Conservation (phyloP, 2,888 invertebrate genomes). For the Mythimna impura region DNA sequence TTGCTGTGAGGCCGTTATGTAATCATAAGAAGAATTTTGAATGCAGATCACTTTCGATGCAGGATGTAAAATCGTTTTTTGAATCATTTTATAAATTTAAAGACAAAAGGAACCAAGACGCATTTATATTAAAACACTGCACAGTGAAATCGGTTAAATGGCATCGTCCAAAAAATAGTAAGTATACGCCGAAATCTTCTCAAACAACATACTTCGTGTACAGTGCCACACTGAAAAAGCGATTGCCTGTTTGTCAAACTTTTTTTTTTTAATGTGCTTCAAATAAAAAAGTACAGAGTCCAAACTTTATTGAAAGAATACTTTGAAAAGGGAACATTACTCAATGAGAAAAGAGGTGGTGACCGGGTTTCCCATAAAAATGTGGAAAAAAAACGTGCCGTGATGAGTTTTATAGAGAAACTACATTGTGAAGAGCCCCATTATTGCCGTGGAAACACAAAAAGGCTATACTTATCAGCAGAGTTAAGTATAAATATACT, state of each 20-base stretch:
- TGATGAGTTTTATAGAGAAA: slow-evolving; percentile 15
- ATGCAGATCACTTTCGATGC: not conserved
- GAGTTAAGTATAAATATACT: slow-evolving; percentile 7
- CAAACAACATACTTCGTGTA: slow-evolving; percentile 14
- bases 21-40: too few species aligned
- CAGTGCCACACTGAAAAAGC: slow-evolving; percentile 1
- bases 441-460: slow-evolving; percentile 17
- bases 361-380: slow-evolving; percentile 5
- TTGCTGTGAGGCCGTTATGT: too few species aligned
- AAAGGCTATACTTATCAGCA: slow-evolving; percentile 7
- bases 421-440: slow-evolving; percentile 18
- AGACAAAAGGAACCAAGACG: slow-evolving; percentile 7
- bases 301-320: slow-evolving; percentile 8
- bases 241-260: too few species aligned
- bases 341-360: slow-evolving; percentile 4
- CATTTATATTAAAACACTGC: slow-evolving; percentile 13
- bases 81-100: slow-evolving; percentile 13
- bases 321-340: slow-evolving; percentile 4
- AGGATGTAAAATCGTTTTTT: slow-evolving; percentile 13
- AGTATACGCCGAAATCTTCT: slow-evolving; percentile 11
- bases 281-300: slow-evolving; percentile 16
- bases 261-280: too few species aligned
- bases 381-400: not conserved
- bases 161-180: slow-evolving; percentile 16
- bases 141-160: slow-evolving; percentile 11